phyloP scores from a whole-genome alignment of 1,140 invertebrate genomes.

The Heliconius hermathena region DNA sequence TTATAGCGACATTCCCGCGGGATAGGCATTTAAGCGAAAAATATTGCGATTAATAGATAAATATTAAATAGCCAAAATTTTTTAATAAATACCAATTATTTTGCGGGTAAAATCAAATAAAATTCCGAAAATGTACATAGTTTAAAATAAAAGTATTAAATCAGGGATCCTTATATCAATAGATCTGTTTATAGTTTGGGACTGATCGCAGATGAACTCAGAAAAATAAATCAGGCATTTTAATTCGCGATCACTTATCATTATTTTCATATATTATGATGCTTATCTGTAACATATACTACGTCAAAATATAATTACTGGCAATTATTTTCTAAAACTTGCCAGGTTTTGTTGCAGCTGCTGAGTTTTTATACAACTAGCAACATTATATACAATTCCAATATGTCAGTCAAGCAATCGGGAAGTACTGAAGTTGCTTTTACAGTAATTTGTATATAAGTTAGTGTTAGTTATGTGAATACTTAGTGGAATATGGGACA shows the following conservation, averaged over 20 bases:
- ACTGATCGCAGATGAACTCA: too few relatives aligned
- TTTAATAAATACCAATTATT: too few relatives aligned
- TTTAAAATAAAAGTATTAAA: too few relatives aligned
- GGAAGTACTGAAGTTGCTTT: conserved; percentile 55
- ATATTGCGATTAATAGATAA: too few relatives aligned
- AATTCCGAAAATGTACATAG: too few relatives aligned
- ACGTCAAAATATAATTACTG: not conserved
- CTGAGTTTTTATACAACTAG: conserved; percentile 11
- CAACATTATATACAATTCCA: conserved; percentile 49
- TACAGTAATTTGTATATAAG: conserved; percentile 55
- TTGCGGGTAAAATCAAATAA: too few relatives aligned
- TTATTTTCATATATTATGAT: not conserved
- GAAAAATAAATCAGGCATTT: too few relatives aligned
- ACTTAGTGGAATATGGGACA: conserved; percentile 49
- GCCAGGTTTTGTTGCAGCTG: not conserved
- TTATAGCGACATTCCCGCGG: too few relatives aligned
- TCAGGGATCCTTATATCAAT: too few relatives aligned
- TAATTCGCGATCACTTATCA: not conserved
- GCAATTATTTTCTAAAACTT: not conserved
- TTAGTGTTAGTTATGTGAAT: conserved; percentile 50
- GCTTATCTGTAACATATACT: not conserved
- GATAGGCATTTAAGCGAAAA: too few relatives aligned
- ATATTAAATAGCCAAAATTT: too few relatives aligned
- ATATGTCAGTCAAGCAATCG: conserved; percentile 66
- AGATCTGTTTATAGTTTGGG: too few relatives aligned